Conservation (phyloP, 2,888 invertebrate genomes). For the Oligia fasciuncula region DNA sequence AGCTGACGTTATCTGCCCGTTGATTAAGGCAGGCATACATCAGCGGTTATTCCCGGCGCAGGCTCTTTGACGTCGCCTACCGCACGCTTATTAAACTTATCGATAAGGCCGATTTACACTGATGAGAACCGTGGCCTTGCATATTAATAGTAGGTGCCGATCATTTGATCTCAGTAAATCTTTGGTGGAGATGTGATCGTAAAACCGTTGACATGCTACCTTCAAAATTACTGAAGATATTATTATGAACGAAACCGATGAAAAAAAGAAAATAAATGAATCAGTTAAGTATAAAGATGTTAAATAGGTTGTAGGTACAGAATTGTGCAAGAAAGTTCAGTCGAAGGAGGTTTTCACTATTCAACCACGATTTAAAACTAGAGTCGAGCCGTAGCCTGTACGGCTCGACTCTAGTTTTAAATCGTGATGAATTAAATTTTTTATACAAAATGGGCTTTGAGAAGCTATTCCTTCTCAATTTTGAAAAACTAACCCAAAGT, state of each 20-base stretch:
- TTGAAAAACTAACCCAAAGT: not conserved
- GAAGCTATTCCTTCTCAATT: not conserved
- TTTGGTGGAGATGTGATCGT: slow-evolving; percentile 43
- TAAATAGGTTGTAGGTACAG: not conserved
- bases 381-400: no score
- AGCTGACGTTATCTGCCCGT: slow-evolving; percentile 73
- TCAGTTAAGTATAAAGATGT: not conserved
- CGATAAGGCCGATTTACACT: slow-evolving; percentile 79
- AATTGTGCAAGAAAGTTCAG: not conserved
- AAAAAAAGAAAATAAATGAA: not conserved
- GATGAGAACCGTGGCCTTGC: slow-evolving; percentile 78
- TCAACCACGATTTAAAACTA: no score
- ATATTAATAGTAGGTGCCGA: slow-evolving; percentile 72
- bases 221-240: not conserved
- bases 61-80: slow-evolving; percentile 70
- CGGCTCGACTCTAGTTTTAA: not conserved
- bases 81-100: slow-evolving; percentile 73
- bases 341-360: not conserved
- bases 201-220: slow-evolving; percentile 2
- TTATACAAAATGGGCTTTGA: not conserved
- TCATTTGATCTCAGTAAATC: slow-evolving; percentile 50
- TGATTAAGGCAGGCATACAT: slow-evolving; percentile 74
- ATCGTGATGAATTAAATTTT: not conserved
- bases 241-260: not conserved
- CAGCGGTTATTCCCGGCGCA: slow-evolving; percentile 67